These are phyloP conservation scores for Drosophila carrolli DNA, from an alignment of 1,140 invertebrate genomes.

Conservation along the genomic window DNA sequence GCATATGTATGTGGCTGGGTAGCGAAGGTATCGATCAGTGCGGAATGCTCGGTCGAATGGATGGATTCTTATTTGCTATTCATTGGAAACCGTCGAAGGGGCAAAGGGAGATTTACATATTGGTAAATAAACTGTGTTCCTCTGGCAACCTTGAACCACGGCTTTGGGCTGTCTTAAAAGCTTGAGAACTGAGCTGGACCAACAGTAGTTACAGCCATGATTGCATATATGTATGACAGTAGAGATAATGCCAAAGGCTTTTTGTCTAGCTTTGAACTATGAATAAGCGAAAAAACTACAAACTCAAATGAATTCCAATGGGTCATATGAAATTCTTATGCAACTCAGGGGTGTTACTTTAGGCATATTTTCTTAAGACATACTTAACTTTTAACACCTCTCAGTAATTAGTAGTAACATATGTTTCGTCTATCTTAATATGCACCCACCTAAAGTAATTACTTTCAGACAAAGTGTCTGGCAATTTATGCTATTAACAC, in stretches of 20 bases:
- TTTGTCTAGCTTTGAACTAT: neutral
- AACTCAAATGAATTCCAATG: neutral
- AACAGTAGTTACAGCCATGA: conserved; percentile 26
- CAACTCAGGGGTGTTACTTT: neutral
- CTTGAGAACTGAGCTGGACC: conserved; percentile 21
- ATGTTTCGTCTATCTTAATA: conserved; percentile 1
- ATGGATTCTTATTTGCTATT: conserved; percentile 45
- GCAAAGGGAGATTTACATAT: conserved; percentile 22
- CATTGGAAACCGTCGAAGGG: conserved; percentile 29
- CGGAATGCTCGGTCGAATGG: conserved; percentile 1
- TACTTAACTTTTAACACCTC: neutral
- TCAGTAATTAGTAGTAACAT: conserved; percentile 5
- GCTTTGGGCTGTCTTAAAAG: neutral
- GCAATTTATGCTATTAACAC: conserved; percentile 31
- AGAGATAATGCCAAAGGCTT: neutral
- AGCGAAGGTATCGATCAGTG: conserved; percentile 38
- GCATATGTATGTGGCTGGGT: conserved; percentile 19
- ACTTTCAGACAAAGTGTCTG: conserved; percentile 10
- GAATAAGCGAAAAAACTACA: neutral
- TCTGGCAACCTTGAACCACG: conserved; percentile 37
- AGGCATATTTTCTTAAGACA: neutral
- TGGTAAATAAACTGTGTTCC: conserved; percentile 2
- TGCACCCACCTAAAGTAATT: conserved; percentile 2
- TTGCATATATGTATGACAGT: conserved; percentile 16
- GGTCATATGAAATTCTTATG: too few relatives aligned